Conservation (phyloP, 1,140 invertebrate genomes). For the Gonatopus flavifemur region DNA sequence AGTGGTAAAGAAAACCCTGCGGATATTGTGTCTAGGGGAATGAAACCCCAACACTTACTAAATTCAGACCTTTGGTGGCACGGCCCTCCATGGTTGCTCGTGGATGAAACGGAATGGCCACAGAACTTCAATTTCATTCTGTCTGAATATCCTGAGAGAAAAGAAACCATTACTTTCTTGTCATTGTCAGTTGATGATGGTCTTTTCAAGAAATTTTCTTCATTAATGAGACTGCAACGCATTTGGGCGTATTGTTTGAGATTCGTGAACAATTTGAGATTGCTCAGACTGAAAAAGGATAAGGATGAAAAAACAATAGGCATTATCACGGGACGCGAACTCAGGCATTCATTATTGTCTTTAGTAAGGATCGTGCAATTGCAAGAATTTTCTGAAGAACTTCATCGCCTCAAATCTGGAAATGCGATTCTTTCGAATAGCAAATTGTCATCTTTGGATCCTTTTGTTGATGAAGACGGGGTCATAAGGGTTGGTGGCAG, state of each 20-base stretch:
- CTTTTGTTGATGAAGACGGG: slow-evolving; percentile 2
- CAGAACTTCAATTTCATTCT: not conserved
- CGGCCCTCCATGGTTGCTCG: not conserved
- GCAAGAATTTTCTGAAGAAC: not conserved
- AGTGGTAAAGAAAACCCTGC: not conserved
- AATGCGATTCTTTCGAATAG: not conserved
- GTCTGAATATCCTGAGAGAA: not conserved
- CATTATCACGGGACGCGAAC: not conserved
- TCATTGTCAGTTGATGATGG: not conserved
- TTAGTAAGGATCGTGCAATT: not conserved
- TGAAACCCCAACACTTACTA: not conserved
- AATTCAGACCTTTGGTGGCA: not conserved
- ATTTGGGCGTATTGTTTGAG: not conserved
- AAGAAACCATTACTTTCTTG: not conserved
- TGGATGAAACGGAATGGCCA: not conserved
- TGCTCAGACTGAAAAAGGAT: not conserved
- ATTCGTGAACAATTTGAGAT: not conserved
- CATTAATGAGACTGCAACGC: not conserved
- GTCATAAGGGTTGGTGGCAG: not conserved
- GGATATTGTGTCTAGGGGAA: not conserved
- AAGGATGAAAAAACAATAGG: not conserved
- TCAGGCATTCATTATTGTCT: not conserved
- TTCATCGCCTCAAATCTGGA: not conserved
- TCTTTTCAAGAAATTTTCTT: not conserved
- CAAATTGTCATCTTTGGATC: not conserved